Base-by-base conservation (phyloP, 1,140 invertebrate species). In the Eumaeus atala region DNA sequence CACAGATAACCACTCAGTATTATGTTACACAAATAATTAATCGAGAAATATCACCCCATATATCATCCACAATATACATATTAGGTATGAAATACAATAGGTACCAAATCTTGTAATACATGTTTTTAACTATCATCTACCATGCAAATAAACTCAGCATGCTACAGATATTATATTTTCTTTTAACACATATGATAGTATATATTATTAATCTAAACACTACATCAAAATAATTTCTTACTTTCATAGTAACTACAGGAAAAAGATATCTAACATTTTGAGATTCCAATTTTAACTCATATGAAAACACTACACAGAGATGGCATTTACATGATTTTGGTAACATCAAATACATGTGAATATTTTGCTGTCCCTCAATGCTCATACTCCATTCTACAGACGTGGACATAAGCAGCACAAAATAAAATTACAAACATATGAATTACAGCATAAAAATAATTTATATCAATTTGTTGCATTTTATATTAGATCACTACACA, bases 81-180 rank as follows among this genome's bases (percentile, higher is more conserved):
- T 72, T 28, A 59, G 33, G 61, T 62, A 62, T 61, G 55, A 58
- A 73, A 68, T 67, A 62, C 62, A 67, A 61, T 59, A 69, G 40
- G 40, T 44, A 44, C 40, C 40, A 16, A 44, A 37, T 44, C 16
- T 44, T 14, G 9, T 44, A 42, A 42, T 16, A 44, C 40, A 44
- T 18, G 12, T 44, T 61, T 72, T 75, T 77, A 74, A 74, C 66
- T 62, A 74, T 28, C 21, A 72, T 58, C 79, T 80, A 83, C 66
- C 77, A 82, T 84, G 83, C 79, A 80, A 79, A 73, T 76, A 76
- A 66, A 69, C 72, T 74, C 63, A 76, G 67, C 74, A 76, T 75
- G 70, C 75, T 79, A 79, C 67, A 64, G 63, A 74, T 74, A 62
- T 70, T 67, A 67, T 69, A 69, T 72, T 71, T 28, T 28, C 6